Base-by-base conservation (phyloP, 2,113 vertebrate species). In the Datnioides undecimradiatus region DNA sequence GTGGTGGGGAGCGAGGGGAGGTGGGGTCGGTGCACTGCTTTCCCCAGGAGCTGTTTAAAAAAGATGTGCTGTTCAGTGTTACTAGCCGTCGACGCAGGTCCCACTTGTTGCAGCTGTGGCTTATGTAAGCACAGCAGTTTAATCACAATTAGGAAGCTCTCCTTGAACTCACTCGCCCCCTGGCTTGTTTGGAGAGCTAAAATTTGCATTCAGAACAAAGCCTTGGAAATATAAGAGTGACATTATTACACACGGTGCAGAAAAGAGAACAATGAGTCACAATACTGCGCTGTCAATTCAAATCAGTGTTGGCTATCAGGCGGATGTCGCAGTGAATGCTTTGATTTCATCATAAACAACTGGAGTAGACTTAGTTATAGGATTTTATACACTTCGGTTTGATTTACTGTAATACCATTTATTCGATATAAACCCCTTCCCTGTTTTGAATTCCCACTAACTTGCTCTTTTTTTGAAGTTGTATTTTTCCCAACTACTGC, bases 71-170 rank as follows among this genome's bases (percentile, higher is more conserved):
- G 71, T 62, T 87, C 52, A 13, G 68, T 83, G 87, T 88, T 52
- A 80, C 66, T 72, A 8, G 79, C 67, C 74, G 82, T 76, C 60
- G 16, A 80, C 75, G 48, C 64, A 48, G 71, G 67, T 85, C 75
- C 62, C 68, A 92, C 87, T 90, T 90, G 89, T 92, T 91, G 87
- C 80, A 82, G 79, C 80, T 60, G 74, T 23, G 74, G 75, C 78
- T 90, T 88, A 85, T 81, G 75, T 86, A 86, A 91, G 76, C 65
- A 45, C 66, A 43, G 77, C 69, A 83, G 83, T 90, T 90, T 88
- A 89, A 91, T 90, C 84, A 89, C 88, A 90, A 91, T 91, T 92
- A 92, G 87, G 83, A 89, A 52, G 83, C 87, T 90, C 90, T 90
- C 87, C 86, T 90, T 83, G 76, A 90, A 91, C 86, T 87, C 86